Evolutionary conservation across 2,113 vertebrate genomes (phyloP), one percentile per base, ranked within the genome.

Genomic region (Strix aluco): DNA sequence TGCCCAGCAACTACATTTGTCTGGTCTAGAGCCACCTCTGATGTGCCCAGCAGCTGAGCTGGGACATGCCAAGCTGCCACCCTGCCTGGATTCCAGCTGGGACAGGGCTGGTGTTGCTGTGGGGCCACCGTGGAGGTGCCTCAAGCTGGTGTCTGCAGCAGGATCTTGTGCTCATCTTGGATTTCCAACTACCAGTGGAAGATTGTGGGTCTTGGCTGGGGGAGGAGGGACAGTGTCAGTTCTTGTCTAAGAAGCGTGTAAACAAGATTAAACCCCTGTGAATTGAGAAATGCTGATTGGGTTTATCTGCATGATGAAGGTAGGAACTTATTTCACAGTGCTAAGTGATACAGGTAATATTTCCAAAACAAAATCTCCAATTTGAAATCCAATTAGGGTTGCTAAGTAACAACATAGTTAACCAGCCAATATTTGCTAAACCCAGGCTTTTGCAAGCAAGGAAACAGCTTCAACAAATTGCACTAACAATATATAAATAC

Each of bases 341-440:
- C 66, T 89, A 95, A 97, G 91, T 54, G 91, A 94, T 91, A 95
- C 97, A 94, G 92, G 91, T 95, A 92, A 85, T 95, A 95, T 97
- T 97, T 95, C 92, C 97, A 91, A 96, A 97, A 96, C 89, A 95
- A 94, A 97, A 95, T 95, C 95, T 95, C 74, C 86, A 51, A 4
- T 96, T 96, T 92, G 94, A 95, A 95, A 97, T 97, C 96, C 95
- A 97, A 95, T 97, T 96, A 97, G 81, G 89, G 97, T 97, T 97
- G 97, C 97, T 97, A 96, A 97, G 97, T 40, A 97, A 97, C 97
- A 95, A 62, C 81, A 79, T 61, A 87, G 96, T 96, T 97, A 96
- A 94, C 89, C 93, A 96, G 92, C 91, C 97, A 96, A 94, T 95
- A 91, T 96, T 97, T 97, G 94, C 91, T 96, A 96, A 96, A 95